These are phyloP conservation scores for Pteromalus puparum DNA, from an alignment of 1,140 invertebrate species.

Conservation along the genomic window DNA sequence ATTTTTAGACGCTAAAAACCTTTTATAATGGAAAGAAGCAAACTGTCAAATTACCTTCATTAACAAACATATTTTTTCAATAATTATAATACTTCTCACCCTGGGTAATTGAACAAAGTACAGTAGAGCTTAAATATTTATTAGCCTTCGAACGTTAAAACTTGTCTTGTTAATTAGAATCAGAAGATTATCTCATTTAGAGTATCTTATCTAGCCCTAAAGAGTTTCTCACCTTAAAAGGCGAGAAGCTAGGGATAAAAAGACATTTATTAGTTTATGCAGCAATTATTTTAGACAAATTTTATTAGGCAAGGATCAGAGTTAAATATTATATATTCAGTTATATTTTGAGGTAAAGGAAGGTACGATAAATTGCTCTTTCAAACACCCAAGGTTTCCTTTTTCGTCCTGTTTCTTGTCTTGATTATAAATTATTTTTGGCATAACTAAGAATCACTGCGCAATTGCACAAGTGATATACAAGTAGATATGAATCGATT, in stretches of 20 bases:
- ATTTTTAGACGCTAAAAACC: slow-evolving; percentile 10
- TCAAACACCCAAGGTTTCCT: slow-evolving; percentile 41
- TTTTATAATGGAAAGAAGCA: slow-evolving; percentile 43
- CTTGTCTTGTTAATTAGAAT: neutral
- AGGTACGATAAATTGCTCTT: slow-evolving; percentile 52
- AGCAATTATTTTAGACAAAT: slow-evolving; percentile 22
- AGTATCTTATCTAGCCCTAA: slow-evolving; percentile 21
- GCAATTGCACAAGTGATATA: slow-evolving; percentile 21
- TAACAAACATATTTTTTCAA: slow-evolving; percentile 10
- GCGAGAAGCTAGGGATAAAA: slow-evolving; percentile 28
- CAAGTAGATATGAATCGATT: neutral
- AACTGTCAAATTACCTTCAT: slow-evolving; percentile 50
- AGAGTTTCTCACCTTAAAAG: slow-evolving; percentile 28
- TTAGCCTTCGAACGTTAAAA: neutral
- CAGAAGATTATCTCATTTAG: slow-evolving; percentile 8
- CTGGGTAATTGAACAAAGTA: neutral
- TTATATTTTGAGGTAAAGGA: slow-evolving; percentile 38
- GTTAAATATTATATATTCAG: neutral
- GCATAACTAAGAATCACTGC: neutral
- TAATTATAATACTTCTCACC: slow-evolving; percentile 6
- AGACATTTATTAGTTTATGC: slow-evolving; percentile 9
- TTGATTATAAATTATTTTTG: slow-evolving; percentile 30
- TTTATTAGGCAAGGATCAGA: slow-evolving; percentile 37
- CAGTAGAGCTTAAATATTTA: neutral
- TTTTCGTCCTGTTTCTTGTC: slow-evolving; percentile 33